These are phyloP conservation scores for Ruditapes philippinarum DNA, from an alignment of 1,140 invertebrate species.

Conservation along the genomic window DNA sequence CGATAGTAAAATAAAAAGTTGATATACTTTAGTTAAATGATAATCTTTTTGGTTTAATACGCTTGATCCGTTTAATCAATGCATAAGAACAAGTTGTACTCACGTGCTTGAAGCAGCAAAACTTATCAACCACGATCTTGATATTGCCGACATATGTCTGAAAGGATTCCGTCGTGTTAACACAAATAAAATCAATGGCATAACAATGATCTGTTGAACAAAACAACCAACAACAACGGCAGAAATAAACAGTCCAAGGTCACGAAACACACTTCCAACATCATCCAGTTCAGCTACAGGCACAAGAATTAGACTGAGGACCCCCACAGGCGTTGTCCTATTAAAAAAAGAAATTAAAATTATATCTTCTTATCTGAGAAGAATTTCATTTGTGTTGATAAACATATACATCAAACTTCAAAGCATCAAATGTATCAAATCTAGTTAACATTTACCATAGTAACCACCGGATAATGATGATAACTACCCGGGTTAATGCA, in stretches of 20 bases:
- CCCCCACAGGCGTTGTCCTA: slow-evolving; percentile 95
- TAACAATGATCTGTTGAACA: slow-evolving; percentile 95
- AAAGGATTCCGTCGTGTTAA: slow-evolving; percentile 95
- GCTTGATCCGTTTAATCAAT: no score
- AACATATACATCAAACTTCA: no score
- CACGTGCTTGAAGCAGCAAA: slow-evolving; percentile 95
- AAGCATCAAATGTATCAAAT: no score
- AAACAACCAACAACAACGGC: slow-evolving; percentile 95
- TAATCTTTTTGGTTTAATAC: no score
- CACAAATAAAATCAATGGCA: slow-evolving; percentile 94
- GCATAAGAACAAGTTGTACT: slow-evolving; percentile 57
- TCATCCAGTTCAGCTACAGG: slow-evolving; percentile 95
- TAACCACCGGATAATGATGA: slow-evolving; percentile 66
- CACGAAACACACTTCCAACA: slow-evolving; percentile 92
- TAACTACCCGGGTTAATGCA: slow-evolving; percentile 51
- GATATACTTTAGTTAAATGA: no score
- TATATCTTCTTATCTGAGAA: no score
- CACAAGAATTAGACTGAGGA: slow-evolving; percentile 96
- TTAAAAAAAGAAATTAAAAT: slow-evolving; percentile 2
- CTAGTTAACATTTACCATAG: slow-evolving; percentile 27
- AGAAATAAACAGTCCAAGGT: slow-evolving; percentile 94
- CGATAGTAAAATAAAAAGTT: no score
- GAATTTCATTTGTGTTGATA: no score
- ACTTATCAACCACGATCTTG: slow-evolving; percentile 95
- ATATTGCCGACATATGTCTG: slow-evolving; percentile 94